These are phyloP conservation scores for Euglossa dilemma DNA, from an alignment of 1,140 invertebrate genomes.

Conservation along the genomic window DNA sequence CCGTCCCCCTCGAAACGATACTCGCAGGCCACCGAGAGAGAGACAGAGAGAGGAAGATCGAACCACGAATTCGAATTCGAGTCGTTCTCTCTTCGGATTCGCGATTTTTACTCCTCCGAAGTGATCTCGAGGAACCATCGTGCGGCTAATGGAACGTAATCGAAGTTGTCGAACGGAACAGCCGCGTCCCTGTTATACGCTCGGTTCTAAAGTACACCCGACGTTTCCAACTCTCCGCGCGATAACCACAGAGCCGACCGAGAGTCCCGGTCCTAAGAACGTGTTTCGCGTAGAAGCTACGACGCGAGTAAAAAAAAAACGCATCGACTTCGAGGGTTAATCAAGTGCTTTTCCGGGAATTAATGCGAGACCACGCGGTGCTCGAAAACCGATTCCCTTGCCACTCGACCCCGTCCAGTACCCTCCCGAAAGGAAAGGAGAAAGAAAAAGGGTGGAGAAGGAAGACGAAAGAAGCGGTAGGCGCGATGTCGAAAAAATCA, in stretches of 20 bases:
- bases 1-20: not conserved
- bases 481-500: not conserved
- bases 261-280: not conserved
- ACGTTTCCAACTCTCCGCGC: no score
- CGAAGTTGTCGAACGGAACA: not conserved
- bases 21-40: not conserved
- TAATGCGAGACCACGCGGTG: conserved; percentile 8
- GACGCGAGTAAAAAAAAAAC: not conserved
- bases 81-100: conserved; percentile 19
- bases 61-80: conserved; percentile 18
- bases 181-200: no score
- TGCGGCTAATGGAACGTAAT: conserved; percentile 24
- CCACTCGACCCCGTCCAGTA: not conserved
- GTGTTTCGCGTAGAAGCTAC: not conserved
- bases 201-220: no score
- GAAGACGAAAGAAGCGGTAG: not conserved
- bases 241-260: not conserved
- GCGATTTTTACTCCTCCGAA: not conserved
- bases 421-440: not conserved
- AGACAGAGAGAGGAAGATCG: not conserved
- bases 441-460: not conserved
- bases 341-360: not conserved
- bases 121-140: not conserved
- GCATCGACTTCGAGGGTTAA: not conserved
- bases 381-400: not conserved